These are phyloP conservation scores for Thamnophis elegans DNA, from an alignment of 2,797 vertebrate species.

Conservation along the genomic window DNA sequence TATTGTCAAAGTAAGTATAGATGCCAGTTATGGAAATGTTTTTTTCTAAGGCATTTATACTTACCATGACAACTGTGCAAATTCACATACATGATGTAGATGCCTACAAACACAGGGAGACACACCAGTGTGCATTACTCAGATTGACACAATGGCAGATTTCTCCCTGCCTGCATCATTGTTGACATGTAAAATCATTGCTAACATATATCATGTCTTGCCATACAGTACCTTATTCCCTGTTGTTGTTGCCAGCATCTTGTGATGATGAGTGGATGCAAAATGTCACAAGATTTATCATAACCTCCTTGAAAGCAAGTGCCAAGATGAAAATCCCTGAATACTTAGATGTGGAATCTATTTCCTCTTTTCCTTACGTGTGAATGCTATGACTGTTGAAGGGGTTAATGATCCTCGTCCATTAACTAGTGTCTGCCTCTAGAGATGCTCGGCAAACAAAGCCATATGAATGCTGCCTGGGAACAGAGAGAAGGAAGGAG, in stretches of 20 bases:
- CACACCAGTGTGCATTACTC: background rate
- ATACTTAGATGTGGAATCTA: background rate
- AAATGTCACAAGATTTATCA: conserved; percentile 28
- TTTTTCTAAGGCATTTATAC: fast-evolving
- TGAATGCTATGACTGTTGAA: background rate
- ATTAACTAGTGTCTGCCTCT: conserved; percentile 18
- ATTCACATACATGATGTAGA: background rate
- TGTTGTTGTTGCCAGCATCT: fast-evolving
- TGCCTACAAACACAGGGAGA: fast-evolving
- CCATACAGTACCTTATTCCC: fast-evolving
- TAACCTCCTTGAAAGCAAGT: conserved; percentile 1
- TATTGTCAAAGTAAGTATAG: background rate
- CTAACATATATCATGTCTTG: fast-evolving
- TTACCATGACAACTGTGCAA: background rate
- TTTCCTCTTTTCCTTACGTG: fast-evolving
- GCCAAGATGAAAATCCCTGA: background rate
- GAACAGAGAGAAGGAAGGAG: conserved; percentile 31
- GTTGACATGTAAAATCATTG: background rate
- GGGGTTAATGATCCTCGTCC: conserved; percentile 49
- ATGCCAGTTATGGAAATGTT: fast-evolving
- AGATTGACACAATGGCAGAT: background rate
- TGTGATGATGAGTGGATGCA: background rate
- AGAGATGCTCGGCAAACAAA: conserved; percentile 35
- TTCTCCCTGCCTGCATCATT: background rate
- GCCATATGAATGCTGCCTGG: background rate